Evolutionary conservation across 2,888 invertebrate species (phyloP).

Genomic region (Plusia festucae): DNA sequence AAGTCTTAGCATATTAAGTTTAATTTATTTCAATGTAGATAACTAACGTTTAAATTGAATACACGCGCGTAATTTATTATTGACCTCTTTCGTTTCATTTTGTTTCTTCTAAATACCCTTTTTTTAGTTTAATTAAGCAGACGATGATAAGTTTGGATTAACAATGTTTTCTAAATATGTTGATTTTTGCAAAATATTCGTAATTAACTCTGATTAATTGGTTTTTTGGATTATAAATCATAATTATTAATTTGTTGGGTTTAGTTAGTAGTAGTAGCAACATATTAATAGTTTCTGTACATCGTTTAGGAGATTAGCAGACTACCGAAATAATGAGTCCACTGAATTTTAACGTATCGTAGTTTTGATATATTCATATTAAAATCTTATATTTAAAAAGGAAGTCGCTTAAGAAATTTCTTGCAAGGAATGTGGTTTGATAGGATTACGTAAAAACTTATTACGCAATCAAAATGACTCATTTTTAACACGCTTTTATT

Average conservation of each 20-base stretch:
- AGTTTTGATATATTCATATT: slow-evolving; percentile 22
- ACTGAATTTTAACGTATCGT: slow-evolving; percentile 42
- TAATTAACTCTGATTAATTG: slow-evolving; percentile 51
- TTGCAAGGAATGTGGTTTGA: slow-evolving; percentile 37
- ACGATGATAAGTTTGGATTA: slow-evolving; percentile 54
- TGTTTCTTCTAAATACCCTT: slow-evolving; percentile 59
- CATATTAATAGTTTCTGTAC: slow-evolving; percentile 48
- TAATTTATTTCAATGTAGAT: slow-evolving; percentile 72
- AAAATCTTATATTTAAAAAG: slow-evolving; percentile 36
- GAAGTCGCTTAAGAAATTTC: slow-evolving; percentile 41
- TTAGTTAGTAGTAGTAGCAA: slow-evolving; percentile 26
- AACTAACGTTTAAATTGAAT: slow-evolving; percentile 76
- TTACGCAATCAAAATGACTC: slow-evolving; percentile 33
- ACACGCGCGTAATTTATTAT: slow-evolving; percentile 78
- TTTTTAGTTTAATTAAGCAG: slow-evolving; percentile 55
- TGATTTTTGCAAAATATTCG: slow-evolving; percentile 46
- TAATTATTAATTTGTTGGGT: slow-evolving; percentile 31
- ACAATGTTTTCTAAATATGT: slow-evolving; percentile 53
- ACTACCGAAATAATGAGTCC: slow-evolving; percentile 44
- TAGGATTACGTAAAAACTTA: slow-evolving; percentile 29
- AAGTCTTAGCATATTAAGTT: slow-evolving; percentile 60
- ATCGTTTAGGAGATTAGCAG: slow-evolving; percentile 54
- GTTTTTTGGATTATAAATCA: slow-evolving; percentile 46
- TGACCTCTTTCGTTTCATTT: slow-evolving; percentile 72
- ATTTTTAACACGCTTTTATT: too few relatives aligned